A percentile compares a stretch with the other conserved stretches of the same genome.
Conservation (phyloP, 2,113 vertebrate species). For the Dipodomys ordii region DNA sequence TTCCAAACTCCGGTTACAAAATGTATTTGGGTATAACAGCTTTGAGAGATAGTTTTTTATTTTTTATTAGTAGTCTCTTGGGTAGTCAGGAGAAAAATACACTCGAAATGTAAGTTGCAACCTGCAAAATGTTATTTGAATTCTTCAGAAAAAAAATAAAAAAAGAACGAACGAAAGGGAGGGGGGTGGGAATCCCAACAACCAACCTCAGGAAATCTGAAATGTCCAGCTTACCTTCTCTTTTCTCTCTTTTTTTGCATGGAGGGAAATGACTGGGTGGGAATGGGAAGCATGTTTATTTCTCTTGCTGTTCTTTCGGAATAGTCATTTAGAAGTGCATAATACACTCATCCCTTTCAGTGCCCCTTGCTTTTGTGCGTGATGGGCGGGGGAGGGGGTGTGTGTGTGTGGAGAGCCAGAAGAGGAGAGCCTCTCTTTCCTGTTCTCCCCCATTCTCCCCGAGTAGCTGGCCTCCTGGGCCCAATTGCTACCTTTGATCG, state of each 20-base stretch:
- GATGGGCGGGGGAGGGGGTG: neutral
- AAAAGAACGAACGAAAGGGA: neutral
- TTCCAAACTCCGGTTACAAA: conserved; percentile 59
- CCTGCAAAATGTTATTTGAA: conserved; percentile 64
- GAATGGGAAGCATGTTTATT: conserved; percentile 48
- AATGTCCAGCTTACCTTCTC: neutral
- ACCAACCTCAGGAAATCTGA: neutral
- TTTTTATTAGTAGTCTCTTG: neutral
- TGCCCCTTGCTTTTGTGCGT: neutral
- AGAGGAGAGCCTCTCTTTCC: neutral
- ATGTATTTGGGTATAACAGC: conserved; percentile 39
- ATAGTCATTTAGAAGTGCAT: conserved; percentile 46
- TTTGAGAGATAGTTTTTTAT: neutral
- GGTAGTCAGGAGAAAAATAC: conserved; percentile 58
- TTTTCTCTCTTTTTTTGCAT: neutral
- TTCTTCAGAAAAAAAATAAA: neutral
- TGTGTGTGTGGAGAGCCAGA: neutral
- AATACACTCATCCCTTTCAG: conserved; percentile 38
- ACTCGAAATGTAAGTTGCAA: conserved; percentile 58
- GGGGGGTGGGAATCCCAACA: no score
- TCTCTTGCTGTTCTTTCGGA: conserved; percentile 40
- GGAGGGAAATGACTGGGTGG: conserved; percentile 27
- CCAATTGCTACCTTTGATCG: neutral
- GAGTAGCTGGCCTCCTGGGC: neutral
- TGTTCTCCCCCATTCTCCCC: neutral